A percentile compares a stretch with the other conserved stretches of the same genome.
Conservation (phyloP, 2,888 invertebrate species). For the Trichopoda pennipes region DNA sequence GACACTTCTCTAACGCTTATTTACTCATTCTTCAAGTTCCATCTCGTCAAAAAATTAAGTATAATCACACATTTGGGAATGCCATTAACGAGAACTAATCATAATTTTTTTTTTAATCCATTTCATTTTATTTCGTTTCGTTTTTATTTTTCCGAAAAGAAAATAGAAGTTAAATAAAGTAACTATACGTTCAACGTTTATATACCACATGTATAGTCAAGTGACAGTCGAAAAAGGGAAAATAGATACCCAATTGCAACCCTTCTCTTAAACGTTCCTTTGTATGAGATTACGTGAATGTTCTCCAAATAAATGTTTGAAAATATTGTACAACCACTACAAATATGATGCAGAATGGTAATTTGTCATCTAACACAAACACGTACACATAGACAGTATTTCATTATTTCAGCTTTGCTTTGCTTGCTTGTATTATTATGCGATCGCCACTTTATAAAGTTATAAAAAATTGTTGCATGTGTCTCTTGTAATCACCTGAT, state of each 20-base stretch:
- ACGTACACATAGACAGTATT: neutral
- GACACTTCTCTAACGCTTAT: slow-evolving; percentile 13
- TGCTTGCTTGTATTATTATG: no score
- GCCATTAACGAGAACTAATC: slow-evolving; percentile 70
- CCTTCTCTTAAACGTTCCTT: neutral
- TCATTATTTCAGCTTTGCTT: neutral
- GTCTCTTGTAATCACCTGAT: slow-evolving; percentile 57
- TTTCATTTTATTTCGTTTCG: neutral
- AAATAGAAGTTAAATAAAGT: slow-evolving; percentile 61
- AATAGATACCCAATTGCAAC: slow-evolving; percentile 9
- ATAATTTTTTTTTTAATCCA: slow-evolving; percentile 56
- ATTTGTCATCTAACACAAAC: neutral
- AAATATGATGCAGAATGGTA: slow-evolving; percentile 15
- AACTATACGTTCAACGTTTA: slow-evolving; percentile 60
- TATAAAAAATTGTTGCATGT: slow-evolving; percentile 53
- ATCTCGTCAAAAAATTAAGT: slow-evolving; percentile 72
- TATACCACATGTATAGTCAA: slow-evolving; percentile 34
- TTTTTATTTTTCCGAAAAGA: slow-evolving; percentile 14
- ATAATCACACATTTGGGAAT: slow-evolving; percentile 72
- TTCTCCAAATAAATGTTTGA: slow-evolving; percentile 26
- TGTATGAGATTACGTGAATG: slow-evolving; percentile 3
- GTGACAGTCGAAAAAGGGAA: slow-evolving; percentile 13
- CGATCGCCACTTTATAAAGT: no score
- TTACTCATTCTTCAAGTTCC: slow-evolving; percentile 60
- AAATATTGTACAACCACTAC: slow-evolving; percentile 29